Evolutionary conservation across 2,113 vertebrate genomes (phyloP).

Genomic region (Bothrops jararaca): DNA sequence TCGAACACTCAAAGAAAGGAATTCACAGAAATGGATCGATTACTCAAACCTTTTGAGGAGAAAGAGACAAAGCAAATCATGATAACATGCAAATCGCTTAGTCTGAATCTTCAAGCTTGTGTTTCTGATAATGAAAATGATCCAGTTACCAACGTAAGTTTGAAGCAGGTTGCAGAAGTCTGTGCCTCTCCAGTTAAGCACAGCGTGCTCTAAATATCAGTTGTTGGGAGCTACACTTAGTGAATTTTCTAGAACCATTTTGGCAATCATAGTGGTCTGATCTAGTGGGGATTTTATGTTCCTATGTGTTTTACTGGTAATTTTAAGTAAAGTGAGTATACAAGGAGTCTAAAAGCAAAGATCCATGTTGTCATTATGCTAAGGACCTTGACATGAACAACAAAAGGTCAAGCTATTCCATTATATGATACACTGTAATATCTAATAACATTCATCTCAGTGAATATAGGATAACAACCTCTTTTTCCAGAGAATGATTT

Average conservation of each 20-base stretch:
- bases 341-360: no score
- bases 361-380: neutral
- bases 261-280: neutral
- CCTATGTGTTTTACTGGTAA: neutral
- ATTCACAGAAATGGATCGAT: conserved; percentile 64
- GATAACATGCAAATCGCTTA: conserved; percentile 85
- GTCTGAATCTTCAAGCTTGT: conserved; percentile 89
- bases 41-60: conserved; percentile 87
- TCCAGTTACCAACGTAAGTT: conserved; percentile 86
- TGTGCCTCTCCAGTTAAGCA: neutral
- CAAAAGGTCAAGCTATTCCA: neutral
- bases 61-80: conserved; percentile 87
- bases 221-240: neutral
- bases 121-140: conserved; percentile 86
- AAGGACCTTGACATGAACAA: neutral
- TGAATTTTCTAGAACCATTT: neutral
- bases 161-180: neutral
- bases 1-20: conserved; percentile 81
- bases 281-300: neutral
- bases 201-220: neutral
- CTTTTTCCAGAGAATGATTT: neutral
- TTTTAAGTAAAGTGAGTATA: neutral
- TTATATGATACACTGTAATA: neutral
- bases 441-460: neutral
- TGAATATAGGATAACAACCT: neutral